Percentiles rank a stretch among this genome's conserved stretches.
phyloP scores from a whole-genome alignment of 2,113 vertebrate species.

The Ctenomys sociabilis region DNA sequence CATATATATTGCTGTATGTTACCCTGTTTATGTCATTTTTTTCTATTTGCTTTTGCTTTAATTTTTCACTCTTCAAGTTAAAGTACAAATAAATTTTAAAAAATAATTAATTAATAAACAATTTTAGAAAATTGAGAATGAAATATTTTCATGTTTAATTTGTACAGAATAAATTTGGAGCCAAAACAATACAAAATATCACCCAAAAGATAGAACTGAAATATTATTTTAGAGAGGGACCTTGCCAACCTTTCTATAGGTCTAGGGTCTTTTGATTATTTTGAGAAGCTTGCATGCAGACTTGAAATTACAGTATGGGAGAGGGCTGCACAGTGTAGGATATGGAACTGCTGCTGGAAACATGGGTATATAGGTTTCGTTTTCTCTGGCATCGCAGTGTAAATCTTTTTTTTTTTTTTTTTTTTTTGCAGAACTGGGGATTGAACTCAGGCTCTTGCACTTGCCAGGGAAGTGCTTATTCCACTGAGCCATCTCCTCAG shows the following conservation, averaged over 20 bases:
- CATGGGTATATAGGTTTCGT: neutral
- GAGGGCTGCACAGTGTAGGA: neutral
- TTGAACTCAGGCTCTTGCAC: no score
- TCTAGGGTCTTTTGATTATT: constrained; percentile 16
- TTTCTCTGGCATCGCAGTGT: neutral
- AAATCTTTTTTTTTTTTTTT: no score
- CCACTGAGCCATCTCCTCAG: no score
- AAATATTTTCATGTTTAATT: neutral
- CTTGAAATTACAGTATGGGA: neutral
- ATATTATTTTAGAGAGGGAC: neutral
- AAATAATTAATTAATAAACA: no score
- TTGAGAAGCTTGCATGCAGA: neutral
- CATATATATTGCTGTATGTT: no score
- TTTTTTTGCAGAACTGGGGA: no score
- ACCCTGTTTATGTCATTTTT: no score
- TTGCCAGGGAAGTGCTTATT: no score
- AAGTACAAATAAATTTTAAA: no score
- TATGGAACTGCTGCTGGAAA: neutral
- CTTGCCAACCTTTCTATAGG: neutral
- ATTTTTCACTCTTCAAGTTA: no score
- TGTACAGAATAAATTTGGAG: constrained; percentile 21
- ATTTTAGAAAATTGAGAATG: neutral
- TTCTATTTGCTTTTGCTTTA: no score
- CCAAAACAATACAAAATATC: constrained; percentile 5
- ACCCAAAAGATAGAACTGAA: neutral